phyloP scores from a whole-genome alignment of 2,888 invertebrate species.

The Chelonus formosanus region DNA sequence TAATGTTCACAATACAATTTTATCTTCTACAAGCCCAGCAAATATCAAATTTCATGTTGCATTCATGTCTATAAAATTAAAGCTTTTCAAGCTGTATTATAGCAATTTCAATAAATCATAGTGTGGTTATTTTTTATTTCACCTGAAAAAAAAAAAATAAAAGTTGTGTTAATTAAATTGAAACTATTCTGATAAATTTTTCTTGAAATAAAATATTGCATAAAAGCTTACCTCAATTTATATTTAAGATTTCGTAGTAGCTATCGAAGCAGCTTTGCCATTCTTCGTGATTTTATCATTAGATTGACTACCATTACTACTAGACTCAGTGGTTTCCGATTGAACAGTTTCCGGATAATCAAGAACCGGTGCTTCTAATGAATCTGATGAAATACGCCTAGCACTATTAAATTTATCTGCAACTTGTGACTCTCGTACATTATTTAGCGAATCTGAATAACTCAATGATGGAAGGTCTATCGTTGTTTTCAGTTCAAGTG shows the following conservation, averaged over 20 bases:
- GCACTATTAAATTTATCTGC: conserved; percentile 49
- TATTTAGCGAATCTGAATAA: conserved; percentile 60
- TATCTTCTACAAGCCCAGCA: conserved; percentile 30
- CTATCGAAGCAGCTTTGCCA: conserved; percentile 45
- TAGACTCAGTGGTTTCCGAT: conserved; percentile 22
- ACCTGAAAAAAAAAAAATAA: conserved; percentile 2
- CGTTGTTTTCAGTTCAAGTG: conserved; percentile 72
- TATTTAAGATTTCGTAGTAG: conserved; percentile 52
- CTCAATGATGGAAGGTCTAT: conserved; percentile 61
- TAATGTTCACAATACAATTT: conserved; percentile 18
- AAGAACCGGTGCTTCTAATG: conserved; percentile 56
- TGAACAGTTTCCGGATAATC: conserved; percentile 50
- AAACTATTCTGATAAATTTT: too few species aligned
- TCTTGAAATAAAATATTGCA: too few species aligned
- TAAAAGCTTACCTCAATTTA: conserved; percentile 11
- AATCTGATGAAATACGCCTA: conserved; percentile 61
- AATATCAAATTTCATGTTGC: conserved; percentile 22
- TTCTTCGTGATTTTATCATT: conserved; percentile 46
- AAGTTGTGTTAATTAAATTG: not conserved
- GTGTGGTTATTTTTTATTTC: not conserved
- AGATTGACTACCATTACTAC: conserved; percentile 29
- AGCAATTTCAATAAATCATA: not conserved
- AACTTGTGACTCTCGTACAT: conserved; percentile 53
- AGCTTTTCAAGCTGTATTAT: conserved; percentile 20
- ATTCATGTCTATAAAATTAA: conserved; percentile 22